Percentiles rank a stretch among this genome's conserved stretches.
phyloP scores from a whole-genome alignment of 2,888 invertebrate species.

The Cephus runcator region DNA sequence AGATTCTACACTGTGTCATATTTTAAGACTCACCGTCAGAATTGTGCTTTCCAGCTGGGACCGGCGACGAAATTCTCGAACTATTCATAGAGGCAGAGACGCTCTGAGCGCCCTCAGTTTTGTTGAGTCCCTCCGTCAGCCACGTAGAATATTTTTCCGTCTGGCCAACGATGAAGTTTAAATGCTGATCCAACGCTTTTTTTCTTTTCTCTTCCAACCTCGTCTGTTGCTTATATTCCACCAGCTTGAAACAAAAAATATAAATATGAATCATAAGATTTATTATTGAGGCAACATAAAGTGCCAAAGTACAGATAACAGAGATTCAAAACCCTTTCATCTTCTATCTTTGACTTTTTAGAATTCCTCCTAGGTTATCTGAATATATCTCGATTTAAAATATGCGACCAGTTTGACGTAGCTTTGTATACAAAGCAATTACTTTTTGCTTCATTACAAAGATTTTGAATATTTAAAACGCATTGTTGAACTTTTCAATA shows the following conservation, averaged over 20 bases:
- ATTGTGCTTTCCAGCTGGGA: constrained; percentile 51
- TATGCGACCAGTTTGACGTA: neutral
- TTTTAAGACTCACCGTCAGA: constrained; percentile 58
- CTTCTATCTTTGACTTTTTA: neutral
- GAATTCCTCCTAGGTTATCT: neutral
- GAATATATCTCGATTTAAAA: neutral
- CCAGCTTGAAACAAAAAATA: constrained; percentile 70
- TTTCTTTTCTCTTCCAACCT: constrained; percentile 94
- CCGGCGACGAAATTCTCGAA: constrained; percentile 63
- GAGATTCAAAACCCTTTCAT: neutral
- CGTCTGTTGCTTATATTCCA: constrained; percentile 93
- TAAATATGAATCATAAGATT: neutral
- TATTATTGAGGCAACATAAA: neutral
- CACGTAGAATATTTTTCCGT: constrained; percentile 96
- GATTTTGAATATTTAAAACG: constrained; percentile 14
- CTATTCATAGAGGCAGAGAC: constrained; percentile 63
- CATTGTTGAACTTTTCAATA: neutral
- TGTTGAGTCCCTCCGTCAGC: constrained; percentile 87
- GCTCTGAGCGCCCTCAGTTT: constrained; percentile 64
- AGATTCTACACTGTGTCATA: neutral
- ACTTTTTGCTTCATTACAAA: constrained; percentile 13
- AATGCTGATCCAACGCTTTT: constrained; percentile 93
- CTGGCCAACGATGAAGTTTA: constrained; percentile 97
- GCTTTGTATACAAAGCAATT: neutral
- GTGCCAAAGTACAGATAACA: neutral